Base-by-base conservation (phyloP, 1,140 invertebrate species). In the Drosophila cardini region DNA sequence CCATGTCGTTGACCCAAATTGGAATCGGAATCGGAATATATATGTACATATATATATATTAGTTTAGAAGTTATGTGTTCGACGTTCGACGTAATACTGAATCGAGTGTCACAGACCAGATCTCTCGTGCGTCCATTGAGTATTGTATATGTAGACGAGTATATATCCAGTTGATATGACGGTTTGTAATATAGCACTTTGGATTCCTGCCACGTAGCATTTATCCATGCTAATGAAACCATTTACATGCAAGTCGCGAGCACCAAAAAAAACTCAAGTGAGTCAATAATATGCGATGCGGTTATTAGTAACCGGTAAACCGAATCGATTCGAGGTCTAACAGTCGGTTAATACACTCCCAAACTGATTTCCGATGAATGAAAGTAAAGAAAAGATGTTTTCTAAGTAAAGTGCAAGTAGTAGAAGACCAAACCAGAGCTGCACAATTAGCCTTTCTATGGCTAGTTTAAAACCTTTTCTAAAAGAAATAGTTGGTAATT, bases 1-100 rank as follows among this genome's bases (percentile, higher is more conserved):
- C 70, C 84, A 87, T 87, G 80, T 83, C 84, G 79, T 74, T 89
- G 69, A 87, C 72, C 76, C n/a, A 48, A 62, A 34, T 10, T 64
- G 45, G 42, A 32, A 16, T 32, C 56, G 8, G 40, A 76, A 79
- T 82, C 43, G 50, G 32, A 56, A 71, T 53, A 43, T 34, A 55
- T 56, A 36, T 45, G 6, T 18, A 46, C 7, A 16, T 55, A 7
- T 38, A 40, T 30, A 50, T 26, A 15, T 18, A 34, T 7, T 60
- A 36, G 30, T 53, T 50, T 7, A 58, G 72, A 30, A 53, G 72
- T 72, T 71, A 21, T 46, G 11, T 46, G 61, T 45, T 26, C 65
- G 36, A 67, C 62, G 79, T 56, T 83, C 65, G 11, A 38, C 43
- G 5, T 32, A 36, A 58, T 30, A 87, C 78, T 86, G 67, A 85